Evolutionary conservation across 2,113 vertebrate species (phyloP), one percentile per base, ranked within the genome.

Genomic region (Brachyhypopomus occidentalis): DNA sequence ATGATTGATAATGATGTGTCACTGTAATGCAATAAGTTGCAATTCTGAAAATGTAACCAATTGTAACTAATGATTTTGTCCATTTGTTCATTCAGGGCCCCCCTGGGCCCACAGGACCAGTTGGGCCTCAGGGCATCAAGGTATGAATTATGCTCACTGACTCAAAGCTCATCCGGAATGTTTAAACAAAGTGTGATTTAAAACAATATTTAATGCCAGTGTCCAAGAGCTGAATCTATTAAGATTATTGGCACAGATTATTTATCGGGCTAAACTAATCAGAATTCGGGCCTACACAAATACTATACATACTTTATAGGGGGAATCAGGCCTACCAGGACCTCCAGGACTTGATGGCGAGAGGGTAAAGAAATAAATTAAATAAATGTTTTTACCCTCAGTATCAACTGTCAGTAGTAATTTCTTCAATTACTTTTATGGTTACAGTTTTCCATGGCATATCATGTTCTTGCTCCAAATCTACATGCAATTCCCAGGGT

Each of bases 341-440:
- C 89, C 90, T 20, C 94, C 96, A 75, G 97, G 98, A 88, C 92
- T 56, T 63, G 97, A 98, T 87, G 98, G 98, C 82, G 96, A 98
- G 84, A 94, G 96, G 94, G 98, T 99, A 93, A 89, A 91, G 83
- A 78, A 23, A 78, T 3, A 14, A 52, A 69, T 41, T 64, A 59
- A n/a, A n/a, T n/a, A n/a, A n/a, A n/a, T 0, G 60, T 74, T 22
- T 5, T 30, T 25, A 48, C 52, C 20, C 72, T 16, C 12, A 22
- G 38, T 25, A 23, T 27, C 27, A 58, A 8, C 79, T 56, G 52
- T 36, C 2, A 66, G 23, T 63, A 17, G 48, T 14, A 19, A 56
- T 56, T 73, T 73, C 23, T 48, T 67, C 23, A 23, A 27, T 73
- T 30, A 25, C 0, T 25, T 58, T 23, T 25, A 22, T 74, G 12